These are phyloP conservation scores for Oncorhynchus keta DNA, from an alignment of 2,113 vertebrate species.

Conservation along the genomic window DNA sequence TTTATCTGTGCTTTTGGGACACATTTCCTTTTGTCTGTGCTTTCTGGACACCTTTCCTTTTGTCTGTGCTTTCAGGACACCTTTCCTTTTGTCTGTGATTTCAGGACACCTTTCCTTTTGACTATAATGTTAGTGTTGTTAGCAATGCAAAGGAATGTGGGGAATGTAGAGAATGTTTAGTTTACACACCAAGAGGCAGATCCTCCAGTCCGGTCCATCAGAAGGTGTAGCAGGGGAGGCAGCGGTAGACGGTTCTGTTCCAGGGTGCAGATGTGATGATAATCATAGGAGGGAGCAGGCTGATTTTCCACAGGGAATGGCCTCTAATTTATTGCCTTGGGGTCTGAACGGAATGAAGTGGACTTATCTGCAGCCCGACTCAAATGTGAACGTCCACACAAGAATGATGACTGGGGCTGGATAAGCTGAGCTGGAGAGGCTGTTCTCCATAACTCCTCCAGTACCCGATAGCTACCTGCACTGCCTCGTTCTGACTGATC, in stretches of 20 bases:
- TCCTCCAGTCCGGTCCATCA: too few species aligned
- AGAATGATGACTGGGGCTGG: conserved; percentile 59
- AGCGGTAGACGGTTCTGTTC: conserved; percentile 32
- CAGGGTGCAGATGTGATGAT: conserved; percentile 62
- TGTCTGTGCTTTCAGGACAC: too few species aligned
- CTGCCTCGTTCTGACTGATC: conserved; percentile 31
- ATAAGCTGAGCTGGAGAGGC: conserved; percentile 2
- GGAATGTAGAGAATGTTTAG: not conserved
- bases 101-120: not conserved
- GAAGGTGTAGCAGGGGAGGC: not conserved
- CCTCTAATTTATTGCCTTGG: conserved; percentile 74
- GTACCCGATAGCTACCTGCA: not conserved
- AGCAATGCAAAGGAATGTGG: not conserved
- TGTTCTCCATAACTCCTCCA: not conserved
- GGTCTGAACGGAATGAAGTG: conserved; percentile 70
- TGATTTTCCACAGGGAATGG: conserved; percentile 62
- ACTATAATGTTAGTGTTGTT: not conserved
- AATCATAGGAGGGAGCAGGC: conserved; percentile 51
- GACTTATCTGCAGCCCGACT: conserved; percentile 77
- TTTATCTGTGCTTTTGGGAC: too few species aligned
- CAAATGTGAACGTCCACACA: conserved; percentile 64
- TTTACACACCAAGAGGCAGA: too few species aligned
- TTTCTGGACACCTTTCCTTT: too few species aligned
- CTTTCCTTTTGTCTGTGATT: not conserved
- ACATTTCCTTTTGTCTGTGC: too few species aligned